These are phyloP conservation scores for Sebastes fasciatus DNA, from an alignment of 2,113 vertebrate species.

Conservation along the genomic window DNA sequence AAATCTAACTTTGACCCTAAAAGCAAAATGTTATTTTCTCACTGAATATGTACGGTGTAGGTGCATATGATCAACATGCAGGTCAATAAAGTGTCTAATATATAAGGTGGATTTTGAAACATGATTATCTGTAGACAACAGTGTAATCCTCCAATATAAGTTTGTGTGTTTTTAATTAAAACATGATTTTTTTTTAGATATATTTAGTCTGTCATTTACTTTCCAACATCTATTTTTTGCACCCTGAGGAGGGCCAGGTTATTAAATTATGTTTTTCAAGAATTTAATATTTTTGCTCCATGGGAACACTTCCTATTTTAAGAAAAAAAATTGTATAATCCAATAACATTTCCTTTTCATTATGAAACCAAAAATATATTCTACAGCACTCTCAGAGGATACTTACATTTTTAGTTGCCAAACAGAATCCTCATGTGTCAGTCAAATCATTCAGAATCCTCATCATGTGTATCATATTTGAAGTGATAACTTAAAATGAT, in stretches of 20 bases:
- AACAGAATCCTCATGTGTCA: background rate
- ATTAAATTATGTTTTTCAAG: background rate
- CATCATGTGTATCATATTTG: background rate
- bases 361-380: background rate
- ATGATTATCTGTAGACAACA: background rate
- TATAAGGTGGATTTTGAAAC: background rate
- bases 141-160: background rate
- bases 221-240: background rate
- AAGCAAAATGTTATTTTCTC: background rate
- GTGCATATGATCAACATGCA: background rate
- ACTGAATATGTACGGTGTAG: background rate
- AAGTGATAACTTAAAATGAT: background rate
- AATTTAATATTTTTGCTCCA: background rate
- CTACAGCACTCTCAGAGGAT: background rate
- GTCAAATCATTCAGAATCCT: background rate
- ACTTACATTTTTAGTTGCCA: background rate
- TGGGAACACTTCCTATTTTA: background rate
- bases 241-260: background rate
- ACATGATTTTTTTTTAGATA: background rate
- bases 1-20: background rate
- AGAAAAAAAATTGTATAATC: background rate
- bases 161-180: background rate
- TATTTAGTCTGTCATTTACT: slow-evolving; percentile 1
- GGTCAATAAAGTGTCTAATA: background rate
- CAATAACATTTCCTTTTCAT: background rate